phyloP scores from a whole-genome alignment of 2,888 invertebrate species.

The Mallateleia sp. region DNA sequence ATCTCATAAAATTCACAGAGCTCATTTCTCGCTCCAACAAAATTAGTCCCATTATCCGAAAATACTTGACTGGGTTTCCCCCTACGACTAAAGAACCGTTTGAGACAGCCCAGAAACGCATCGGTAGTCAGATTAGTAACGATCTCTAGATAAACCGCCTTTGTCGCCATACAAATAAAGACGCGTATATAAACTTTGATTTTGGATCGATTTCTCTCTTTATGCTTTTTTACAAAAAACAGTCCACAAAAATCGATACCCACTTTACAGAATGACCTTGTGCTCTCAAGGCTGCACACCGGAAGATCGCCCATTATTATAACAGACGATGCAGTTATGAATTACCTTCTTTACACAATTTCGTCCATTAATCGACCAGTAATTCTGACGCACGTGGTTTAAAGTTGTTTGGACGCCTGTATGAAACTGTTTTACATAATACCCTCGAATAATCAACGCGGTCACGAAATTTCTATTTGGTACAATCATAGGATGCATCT shows the following conservation, averaged over 20 bases:
- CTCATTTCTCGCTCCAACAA: slow-evolving; percentile 64
- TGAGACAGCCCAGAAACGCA: slow-evolving; percentile 66
- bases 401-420: too few relatives aligned
- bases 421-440: too few relatives aligned
- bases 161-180: slow-evolving; percentile 76
- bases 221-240: slow-evolving; percentile 70
- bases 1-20: slow-evolving; percentile 4
- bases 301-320: slow-evolving; percentile 83
- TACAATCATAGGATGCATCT: too few relatives aligned
- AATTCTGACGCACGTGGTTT: too few relatives aligned
- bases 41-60: slow-evolving; percentile 77
- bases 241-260: slow-evolving; percentile 80
- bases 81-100: slow-evolving; percentile 71
- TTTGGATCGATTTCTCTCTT: slow-evolving; percentile 58
- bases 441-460: too few relatives aligned
- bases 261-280: slow-evolving; percentile 66
- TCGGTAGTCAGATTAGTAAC: slow-evolving; percentile 72
- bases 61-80: slow-evolving; percentile 51
- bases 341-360: slow-evolving; percentile 1
- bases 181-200: slow-evolving; percentile 77
- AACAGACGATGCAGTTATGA: slow-evolving; percentile 65
- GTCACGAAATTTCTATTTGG: too few relatives aligned
- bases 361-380: too few relatives aligned
- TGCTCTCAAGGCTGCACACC: slow-evolving; percentile 38
- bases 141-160: slow-evolving; percentile 77